These are phyloP conservation scores for Tadarida brasiliensis DNA, from an alignment of 2,797 vertebrate genomes.

Conservation along the genomic window DNA sequence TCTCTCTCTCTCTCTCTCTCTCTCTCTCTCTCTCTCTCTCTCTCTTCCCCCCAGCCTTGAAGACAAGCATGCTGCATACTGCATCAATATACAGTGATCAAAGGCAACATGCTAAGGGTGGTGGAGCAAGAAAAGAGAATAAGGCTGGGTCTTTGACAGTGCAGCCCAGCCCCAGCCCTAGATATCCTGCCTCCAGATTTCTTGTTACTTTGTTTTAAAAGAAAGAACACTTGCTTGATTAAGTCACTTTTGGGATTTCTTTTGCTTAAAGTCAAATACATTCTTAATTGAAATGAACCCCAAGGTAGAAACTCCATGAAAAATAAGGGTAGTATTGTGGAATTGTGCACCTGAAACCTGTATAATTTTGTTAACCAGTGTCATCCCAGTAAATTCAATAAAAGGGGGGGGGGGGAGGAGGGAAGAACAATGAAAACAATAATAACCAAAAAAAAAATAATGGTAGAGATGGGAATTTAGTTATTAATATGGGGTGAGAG, in stretches of 20 bases:
- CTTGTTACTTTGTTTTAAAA: background rate
- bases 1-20: conserved; percentile 6
- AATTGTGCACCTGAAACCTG: background rate
- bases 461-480: background rate
- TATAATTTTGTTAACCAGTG: background rate
- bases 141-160: background rate
- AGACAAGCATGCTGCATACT: background rate
- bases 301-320: background rate
- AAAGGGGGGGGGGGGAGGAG: background rate
- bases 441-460: background rate
- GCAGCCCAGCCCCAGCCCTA: background rate
- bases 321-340: conserved; percentile 1
- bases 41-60: conserved; percentile 27
- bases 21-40: background rate
- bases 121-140: background rate
- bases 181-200: background rate
- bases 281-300: background rate
- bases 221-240: background rate
- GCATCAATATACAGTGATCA: background rate
- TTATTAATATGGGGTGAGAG: background rate
- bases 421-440: background rate
- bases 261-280: background rate
- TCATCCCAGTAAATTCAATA: background rate
- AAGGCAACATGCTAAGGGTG: background rate
- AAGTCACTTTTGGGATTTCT: conserved; percentile 25